Conservation (phyloP, 30 jellyfish, hydroid and myxozoan species). For the Cassiopea xamachana region DNA sequence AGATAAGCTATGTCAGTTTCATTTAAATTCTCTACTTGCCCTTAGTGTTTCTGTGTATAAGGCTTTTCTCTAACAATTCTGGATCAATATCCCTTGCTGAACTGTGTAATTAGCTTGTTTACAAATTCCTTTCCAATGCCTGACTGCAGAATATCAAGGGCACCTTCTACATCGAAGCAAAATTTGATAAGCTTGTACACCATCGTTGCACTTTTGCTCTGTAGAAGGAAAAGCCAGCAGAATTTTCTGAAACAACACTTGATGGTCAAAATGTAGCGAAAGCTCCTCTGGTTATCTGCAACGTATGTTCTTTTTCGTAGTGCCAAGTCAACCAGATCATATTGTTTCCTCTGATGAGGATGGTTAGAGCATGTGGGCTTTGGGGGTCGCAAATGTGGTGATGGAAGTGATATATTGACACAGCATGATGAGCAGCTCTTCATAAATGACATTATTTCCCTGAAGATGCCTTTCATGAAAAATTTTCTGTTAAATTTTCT, state of each 20-base stretch:
- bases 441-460: not conserved
- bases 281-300: not conserved
- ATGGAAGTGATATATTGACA: not conserved
- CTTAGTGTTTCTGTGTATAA: conserved; percentile 3
- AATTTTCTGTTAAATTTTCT: not conserved
- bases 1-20: conserved; percentile 11
- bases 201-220: not conserved
- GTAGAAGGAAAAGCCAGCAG: not conserved
- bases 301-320: not conserved
- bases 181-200: not conserved
- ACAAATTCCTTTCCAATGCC: conserved; percentile 39
- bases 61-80: conserved; percentile 9
- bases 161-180: conserved; percentile 6
- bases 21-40: conserved; percentile 39
- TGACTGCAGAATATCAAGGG: conserved; percentile 19
- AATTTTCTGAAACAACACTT: conserved; percentile 17
- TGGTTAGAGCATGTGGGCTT: conserved; percentile 10
- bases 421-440: conserved; percentile 8
- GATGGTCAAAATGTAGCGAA: not conserved
- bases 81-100: not conserved
- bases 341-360: conserved; percentile 21
- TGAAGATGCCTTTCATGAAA: conserved; percentile 3
- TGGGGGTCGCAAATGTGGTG: conserved; percentile 15
- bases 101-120: not conserved
- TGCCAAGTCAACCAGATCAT: conserved; percentile 32